phyloP scores from a whole-genome alignment of 1,140 invertebrate species.

The Odontomachus brunneus region DNA sequence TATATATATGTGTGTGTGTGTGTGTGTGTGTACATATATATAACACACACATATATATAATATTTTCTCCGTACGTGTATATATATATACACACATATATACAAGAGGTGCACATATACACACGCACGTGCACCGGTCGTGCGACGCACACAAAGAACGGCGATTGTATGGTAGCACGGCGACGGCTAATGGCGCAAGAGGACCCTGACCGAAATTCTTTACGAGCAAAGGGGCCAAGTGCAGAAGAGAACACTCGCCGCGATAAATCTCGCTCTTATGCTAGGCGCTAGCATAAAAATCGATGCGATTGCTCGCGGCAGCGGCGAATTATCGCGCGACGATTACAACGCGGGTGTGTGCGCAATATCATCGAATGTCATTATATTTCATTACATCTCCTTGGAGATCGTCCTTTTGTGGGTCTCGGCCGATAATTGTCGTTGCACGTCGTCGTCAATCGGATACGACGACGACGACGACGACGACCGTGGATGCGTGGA shows the following conservation, averaged over 20 bases:
- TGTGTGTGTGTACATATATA: too few relatives aligned
- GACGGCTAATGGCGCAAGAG: constrained; percentile 77
- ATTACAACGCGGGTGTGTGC: background rate
- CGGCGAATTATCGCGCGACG: constrained; percentile 16
- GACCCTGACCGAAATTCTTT: constrained; percentile 84
- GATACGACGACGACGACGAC: too few relatives aligned
- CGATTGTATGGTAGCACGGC: constrained; percentile 48
- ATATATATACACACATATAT: too few relatives aligned
- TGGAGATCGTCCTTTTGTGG: too few relatives aligned
- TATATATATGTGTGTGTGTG: too few relatives aligned
- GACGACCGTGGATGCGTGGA: too few relatives aligned
- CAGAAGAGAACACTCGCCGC: constrained; percentile 69
- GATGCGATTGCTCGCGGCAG: background rate
- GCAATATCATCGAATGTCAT: too few relatives aligned
- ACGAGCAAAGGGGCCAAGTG: constrained; percentile 82
- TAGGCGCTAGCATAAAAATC: constrained; percentile 21
- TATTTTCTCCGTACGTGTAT: too few relatives aligned
- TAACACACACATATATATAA: too few relatives aligned
- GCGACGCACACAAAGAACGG: constrained; percentile 33
- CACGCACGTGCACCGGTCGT: background rate
- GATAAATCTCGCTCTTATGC: constrained; percentile 62
- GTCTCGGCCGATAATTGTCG: too few relatives aligned
- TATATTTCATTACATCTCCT: too few relatives aligned
- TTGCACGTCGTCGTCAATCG: too few relatives aligned
- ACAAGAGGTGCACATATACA: background rate